Evolutionary conservation across 2,113 vertebrate genomes (phyloP).

Genomic region (Suncus etruscus): DNA sequence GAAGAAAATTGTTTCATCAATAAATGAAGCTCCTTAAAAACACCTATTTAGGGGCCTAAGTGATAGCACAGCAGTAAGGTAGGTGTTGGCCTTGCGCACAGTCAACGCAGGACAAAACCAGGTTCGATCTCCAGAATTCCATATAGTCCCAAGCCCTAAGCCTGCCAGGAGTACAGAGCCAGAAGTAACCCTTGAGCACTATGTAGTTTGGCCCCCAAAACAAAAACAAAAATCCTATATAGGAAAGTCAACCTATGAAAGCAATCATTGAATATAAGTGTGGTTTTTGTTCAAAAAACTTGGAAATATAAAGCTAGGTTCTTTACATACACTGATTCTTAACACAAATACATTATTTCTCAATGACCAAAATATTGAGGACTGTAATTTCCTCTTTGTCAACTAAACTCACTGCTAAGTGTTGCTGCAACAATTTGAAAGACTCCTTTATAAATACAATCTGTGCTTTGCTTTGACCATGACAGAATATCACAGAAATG

Average conservation of each 20-base stretch:
- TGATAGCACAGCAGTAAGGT: too few relatives aligned
- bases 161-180: too few relatives aligned
- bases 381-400: neutral
- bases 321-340: neutral
- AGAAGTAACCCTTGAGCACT: too few relatives aligned
- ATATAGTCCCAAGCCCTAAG: too few relatives aligned
- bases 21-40: slow-evolving; percentile 1
- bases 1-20: neutral
- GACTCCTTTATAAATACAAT: neutral
- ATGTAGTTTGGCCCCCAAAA: too few relatives aligned
- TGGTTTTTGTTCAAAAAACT: slow-evolving; percentile 29
- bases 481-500: neutral
- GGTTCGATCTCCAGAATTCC: too few relatives aligned
- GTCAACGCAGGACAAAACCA: too few relatives aligned
- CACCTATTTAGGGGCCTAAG: neutral
- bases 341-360: slow-evolving; percentile 2
- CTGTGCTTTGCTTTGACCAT: neutral
- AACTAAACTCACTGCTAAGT: neutral
- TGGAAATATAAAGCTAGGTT: neutral
- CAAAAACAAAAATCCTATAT: neutral
- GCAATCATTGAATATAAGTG: neutral
- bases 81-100: too few relatives aligned
- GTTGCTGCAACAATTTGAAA: neutral
- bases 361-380: neutral
- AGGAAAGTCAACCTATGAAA: neutral